These are phyloP conservation scores for Bombus breviceps DNA, from an alignment of 1,140 invertebrate species.

Conservation along the genomic window DNA sequence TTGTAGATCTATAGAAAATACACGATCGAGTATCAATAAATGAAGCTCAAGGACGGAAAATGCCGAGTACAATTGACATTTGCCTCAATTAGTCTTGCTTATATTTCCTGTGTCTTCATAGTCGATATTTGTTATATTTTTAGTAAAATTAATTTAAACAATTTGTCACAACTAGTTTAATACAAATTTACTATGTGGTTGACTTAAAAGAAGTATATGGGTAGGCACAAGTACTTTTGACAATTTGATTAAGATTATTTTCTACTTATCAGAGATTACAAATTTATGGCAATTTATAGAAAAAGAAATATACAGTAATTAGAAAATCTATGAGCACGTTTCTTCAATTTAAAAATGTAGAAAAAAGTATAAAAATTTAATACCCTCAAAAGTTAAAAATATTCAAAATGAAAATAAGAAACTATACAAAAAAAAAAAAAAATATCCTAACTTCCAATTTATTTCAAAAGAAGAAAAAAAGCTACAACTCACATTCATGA, in stretches of 20 bases:
- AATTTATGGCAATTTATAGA: not conserved
- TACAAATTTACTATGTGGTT: not conserved
- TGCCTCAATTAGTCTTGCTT: not conserved
- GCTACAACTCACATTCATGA: too few species aligned
- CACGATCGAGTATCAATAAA: not conserved
- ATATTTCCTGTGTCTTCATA: not conserved
- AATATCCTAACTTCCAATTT: not conserved
- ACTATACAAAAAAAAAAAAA: not conserved
- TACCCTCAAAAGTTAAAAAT: not conserved
- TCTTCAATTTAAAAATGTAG: not conserved
- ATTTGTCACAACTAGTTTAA: not conserved
- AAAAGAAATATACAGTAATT: not conserved
- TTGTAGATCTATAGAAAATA: not conserved
- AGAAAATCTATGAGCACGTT: not conserved
- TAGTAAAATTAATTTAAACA: not conserved
- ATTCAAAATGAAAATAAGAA: not conserved
- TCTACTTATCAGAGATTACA: too few species aligned
- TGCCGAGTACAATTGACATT: not conserved
- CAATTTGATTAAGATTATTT: too few species aligned
- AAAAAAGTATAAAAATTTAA: not conserved
- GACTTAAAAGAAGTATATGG: not conserved
- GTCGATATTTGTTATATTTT: not conserved
- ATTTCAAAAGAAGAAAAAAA: not conserved
- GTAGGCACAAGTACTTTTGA: too few species aligned
- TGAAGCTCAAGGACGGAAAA: not conserved